Evolutionary conservation across 2,113 vertebrate species (phyloP).

Genomic region (Plestiodon gilberti): DNA sequence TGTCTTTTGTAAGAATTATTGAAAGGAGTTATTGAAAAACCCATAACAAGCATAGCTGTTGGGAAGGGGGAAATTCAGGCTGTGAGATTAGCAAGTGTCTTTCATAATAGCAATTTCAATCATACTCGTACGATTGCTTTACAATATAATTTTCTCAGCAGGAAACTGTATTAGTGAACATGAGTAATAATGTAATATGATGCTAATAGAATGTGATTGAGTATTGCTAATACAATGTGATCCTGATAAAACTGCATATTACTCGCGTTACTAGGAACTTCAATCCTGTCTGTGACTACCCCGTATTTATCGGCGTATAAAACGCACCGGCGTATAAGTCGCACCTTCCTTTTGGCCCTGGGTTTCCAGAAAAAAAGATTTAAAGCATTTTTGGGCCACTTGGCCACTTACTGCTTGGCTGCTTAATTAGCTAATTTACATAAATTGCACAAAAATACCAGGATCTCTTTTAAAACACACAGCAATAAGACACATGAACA

Average conservation of each 20-base stretch:
- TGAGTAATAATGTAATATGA: conserved; percentile 58
- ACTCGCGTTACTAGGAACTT: conserved; percentile 13
- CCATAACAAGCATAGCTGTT: conserved; percentile 8
- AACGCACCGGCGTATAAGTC: too few species aligned
- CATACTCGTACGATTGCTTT: conserved; percentile 30
- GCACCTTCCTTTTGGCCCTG: too few species aligned
- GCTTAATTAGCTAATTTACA: too few species aligned
- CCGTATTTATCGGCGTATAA: too few species aligned
- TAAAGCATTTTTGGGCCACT: too few species aligned
- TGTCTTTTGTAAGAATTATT: background rate
- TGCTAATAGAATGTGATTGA: conserved; percentile 43
- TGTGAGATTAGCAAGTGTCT: conserved; percentile 17
- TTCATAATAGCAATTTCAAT: conserved; percentile 35
- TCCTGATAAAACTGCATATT: conserved; percentile 35
- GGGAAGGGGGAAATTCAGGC: background rate
- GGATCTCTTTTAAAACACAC: too few species aligned
- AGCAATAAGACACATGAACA: too few species aligned
- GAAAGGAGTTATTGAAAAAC: conserved; percentile 30
- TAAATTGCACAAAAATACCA: too few species aligned
- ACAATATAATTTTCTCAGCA: conserved; percentile 46
- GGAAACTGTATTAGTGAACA: conserved; percentile 46
- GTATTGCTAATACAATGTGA: conserved; percentile 34
- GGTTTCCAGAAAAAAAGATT: too few species aligned
- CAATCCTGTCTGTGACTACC: background rate
- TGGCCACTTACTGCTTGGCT: too few species aligned